phyloP scores from a whole-genome alignment of 2,797 vertebrate species.

The Lacerta viridis region DNA sequence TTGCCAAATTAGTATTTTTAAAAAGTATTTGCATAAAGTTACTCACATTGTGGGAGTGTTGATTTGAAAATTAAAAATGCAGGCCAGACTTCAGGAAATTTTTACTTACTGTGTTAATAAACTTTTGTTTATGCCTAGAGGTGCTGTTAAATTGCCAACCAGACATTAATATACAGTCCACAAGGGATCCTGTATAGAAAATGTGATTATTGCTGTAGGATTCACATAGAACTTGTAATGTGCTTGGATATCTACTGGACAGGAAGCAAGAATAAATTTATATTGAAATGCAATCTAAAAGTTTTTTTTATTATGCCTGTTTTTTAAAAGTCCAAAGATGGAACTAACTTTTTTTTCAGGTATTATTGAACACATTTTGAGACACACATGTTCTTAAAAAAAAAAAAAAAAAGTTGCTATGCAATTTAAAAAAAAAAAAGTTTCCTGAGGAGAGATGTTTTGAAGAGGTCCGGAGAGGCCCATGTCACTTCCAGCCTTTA shows the following conservation, averaged over 20 bases:
- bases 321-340: not conserved
- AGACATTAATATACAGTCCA: constrained; percentile 83
- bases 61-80: constrained; percentile 74
- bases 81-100: constrained; percentile 75
- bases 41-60: constrained; percentile 64
- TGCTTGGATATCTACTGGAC: constrained; percentile 68
- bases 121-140: constrained; percentile 87
- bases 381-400: not conserved
- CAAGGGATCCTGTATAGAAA: constrained; percentile 75
- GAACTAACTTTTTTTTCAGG: not conserved
- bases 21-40: constrained; percentile 42
- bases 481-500: too few relatives aligned
- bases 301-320: not conserved
- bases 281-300: not conserved
- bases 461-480: not conserved
- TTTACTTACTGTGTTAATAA: constrained; percentile 86
- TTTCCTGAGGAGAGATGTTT: not conserved
- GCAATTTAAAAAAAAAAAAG: not conserved
- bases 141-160: constrained; percentile 84
- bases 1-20: constrained; percentile 51
- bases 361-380: not conserved
- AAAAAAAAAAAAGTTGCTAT: not conserved
- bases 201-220: constrained; percentile 68
- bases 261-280: constrained; percentile 52
- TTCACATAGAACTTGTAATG: constrained; percentile 67